Percentiles rank a stretch among this genome's conserved stretches.
Conservation (phyloP, 2,888 invertebrate genomes). For the Oligia fasciuncula region DNA sequence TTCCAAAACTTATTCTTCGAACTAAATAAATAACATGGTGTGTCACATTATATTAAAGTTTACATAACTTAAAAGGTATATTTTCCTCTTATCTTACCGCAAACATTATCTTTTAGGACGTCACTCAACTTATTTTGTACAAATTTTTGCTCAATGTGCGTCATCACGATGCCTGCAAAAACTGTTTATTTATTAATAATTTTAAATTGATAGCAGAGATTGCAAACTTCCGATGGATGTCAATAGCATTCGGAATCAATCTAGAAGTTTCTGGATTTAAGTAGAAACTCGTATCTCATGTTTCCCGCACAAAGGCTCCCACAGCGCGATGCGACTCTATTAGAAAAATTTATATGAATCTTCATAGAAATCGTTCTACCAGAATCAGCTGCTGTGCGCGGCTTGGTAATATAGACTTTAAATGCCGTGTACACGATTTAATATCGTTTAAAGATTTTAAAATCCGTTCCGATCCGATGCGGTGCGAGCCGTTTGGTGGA, state of each 20-base stretch:
- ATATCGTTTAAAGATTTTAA: too few species aligned
- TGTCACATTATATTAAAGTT: slow-evolving; percentile 1
- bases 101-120: slow-evolving; percentile 38
- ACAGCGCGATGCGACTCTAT: neutral
- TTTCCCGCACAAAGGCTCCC: neutral
- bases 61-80: slow-evolving; percentile 44
- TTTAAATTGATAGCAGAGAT: neutral
- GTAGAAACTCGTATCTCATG: neutral
- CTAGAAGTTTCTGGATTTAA: neutral
- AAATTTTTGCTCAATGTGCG: slow-evolving; percentile 23
- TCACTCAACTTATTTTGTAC: slow-evolving; percentile 29
- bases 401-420: too few species aligned
- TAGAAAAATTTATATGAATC: too few species aligned
- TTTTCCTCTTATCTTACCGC: slow-evolving; percentile 42
- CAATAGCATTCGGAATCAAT: neutral
- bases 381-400: neutral
- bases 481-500: too few species aligned
- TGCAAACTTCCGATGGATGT: neutral
- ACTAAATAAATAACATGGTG: neutral
- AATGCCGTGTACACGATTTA: too few species aligned
- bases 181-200: slow-evolving; percentile 16
- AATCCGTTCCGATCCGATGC: too few species aligned
- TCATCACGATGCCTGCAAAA: slow-evolving; percentile 27
- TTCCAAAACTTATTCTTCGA: slow-evolving; percentile 8
- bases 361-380: neutral